Base-by-base conservation (phyloP, 1,140 invertebrate genomes). In the Melitaea cinxia region DNA sequence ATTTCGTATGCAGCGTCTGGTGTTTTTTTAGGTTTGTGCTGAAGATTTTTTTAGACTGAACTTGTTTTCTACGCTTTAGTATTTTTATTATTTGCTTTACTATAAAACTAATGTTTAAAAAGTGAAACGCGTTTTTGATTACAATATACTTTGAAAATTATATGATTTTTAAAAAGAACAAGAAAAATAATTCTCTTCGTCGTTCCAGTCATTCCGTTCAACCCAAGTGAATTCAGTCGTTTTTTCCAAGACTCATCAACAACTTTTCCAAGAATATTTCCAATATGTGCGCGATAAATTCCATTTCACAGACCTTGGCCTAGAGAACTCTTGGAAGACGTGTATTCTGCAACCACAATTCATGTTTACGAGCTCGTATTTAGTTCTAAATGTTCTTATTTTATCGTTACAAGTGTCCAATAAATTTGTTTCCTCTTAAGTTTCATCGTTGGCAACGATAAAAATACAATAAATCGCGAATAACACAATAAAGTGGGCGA, bases 401-500 rank as follows among this genome's bases (percentile, higher is more conserved):
- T 30, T 33, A 58, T 57, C 45, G 39, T 54, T 64, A 28, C 54
- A 61, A 64, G 15, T 64, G 61, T 69, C 62, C 35, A 69, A 69
- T 57, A 60, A 65, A 65, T 63, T 55, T 37, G 45, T 65, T 68
- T 39, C 19, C 56, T 59, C 53, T 65, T 61, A 54, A 54, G 39
- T 68, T 66, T 73, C 69, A 66, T 73, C 30, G 62, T 14, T 63
- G 26, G 26, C 33, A 59, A 63, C 58, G 62, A 68, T 68, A 72
- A 72, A 69, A 57, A 65, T 58, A 49, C 66, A 39, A 65, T 71
- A 71, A 71, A 67, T 63, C 52, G 17, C 39, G 17, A 17, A 1
- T 45, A 19, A 45, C 15, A 45, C 17, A 45, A 19, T 45, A 17
- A 9, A 35, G 17, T 45, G 39, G 39, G 17, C 39, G 39, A 45